phyloP scores from a whole-genome alignment of 2,797 vertebrate genomes.

The Neostethus bicornis region DNA sequence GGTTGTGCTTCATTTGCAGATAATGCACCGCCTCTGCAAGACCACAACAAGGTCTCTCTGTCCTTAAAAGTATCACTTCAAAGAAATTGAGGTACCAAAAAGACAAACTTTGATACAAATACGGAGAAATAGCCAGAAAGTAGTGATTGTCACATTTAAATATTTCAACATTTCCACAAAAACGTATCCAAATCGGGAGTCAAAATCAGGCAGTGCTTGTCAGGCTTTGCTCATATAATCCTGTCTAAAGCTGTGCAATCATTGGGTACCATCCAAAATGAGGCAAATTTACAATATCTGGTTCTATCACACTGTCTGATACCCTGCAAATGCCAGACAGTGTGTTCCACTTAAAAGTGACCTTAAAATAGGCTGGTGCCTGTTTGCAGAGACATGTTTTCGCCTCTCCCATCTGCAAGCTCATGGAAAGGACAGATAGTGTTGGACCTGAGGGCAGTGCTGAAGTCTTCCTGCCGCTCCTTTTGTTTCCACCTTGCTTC shows the following conservation, averaged over 20 bases:
- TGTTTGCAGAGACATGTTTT: constrained; percentile 76
- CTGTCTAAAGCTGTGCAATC: constrained; percentile 66
- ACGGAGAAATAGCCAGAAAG: constrained; percentile 15
- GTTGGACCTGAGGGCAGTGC: constrained; percentile 76
- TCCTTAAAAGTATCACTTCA: constrained; percentile 30
- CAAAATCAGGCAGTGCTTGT: constrained; percentile 57
- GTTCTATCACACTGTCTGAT: constrained; percentile 60
- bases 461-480: constrained; percentile 74
- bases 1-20: constrained; percentile 65
- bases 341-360: constrained; percentile 75
- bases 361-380: constrained; percentile 79
- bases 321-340: constrained; percentile 60
- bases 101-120: constrained; percentile 42
- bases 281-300: constrained; percentile 64
- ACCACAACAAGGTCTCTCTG: constrained; percentile 41
- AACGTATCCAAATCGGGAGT: constrained; percentile 47
- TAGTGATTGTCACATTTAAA: constrained; percentile 29
- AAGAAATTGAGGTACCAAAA: constrained; percentile 20
- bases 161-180: constrained; percentile 36
- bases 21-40: constrained; percentile 81
- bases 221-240: constrained; percentile 61
- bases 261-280: constrained; percentile 56
- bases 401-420: constrained; percentile 79
- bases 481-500: constrained; percentile 71
- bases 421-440: constrained; percentile 85